phyloP scores from a whole-genome alignment of 2,797 vertebrate genomes.

The Etheostoma perlongum region DNA sequence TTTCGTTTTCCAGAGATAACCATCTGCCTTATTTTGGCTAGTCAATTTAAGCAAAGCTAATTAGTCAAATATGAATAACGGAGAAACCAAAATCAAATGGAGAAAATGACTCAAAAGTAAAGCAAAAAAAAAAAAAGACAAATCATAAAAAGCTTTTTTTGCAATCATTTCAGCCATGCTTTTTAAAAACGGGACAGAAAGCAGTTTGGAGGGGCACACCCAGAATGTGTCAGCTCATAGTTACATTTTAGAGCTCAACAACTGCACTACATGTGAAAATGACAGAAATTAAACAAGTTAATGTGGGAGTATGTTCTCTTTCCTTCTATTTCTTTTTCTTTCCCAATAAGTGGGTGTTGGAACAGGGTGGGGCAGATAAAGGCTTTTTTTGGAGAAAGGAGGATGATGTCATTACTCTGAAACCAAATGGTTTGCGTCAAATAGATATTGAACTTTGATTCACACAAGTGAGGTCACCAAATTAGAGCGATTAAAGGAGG shows the following conservation, averaged over 20 bases:
- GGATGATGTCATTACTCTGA: conserved; percentile 57
- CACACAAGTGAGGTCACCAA: conserved; percentile 68
- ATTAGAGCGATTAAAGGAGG: conserved; percentile 80
- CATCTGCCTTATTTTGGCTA: conserved; percentile 54
- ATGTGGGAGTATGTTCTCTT: conserved; percentile 81
- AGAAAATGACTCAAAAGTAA: conserved; percentile 64
- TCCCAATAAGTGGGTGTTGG: conserved; percentile 56
- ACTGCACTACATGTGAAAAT: conserved; percentile 81
- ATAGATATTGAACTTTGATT: conserved; percentile 51
- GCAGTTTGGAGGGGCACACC: conserved; percentile 84
- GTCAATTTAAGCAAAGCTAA: conserved; percentile 68
- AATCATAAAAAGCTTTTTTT: conserved; percentile 81
- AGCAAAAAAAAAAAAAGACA: conserved; percentile 54
- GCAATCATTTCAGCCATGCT: conserved; percentile 87
- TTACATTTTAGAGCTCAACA: conserved; percentile 78
- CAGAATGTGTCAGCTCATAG: conserved; percentile 88
- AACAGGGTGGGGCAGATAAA: conserved; percentile 38
- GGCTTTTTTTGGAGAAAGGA: conserved; percentile 25
- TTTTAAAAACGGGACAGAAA: conserved; percentile 74
- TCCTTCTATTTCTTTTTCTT: conserved; percentile 85
- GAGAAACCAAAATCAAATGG: conserved; percentile 64
- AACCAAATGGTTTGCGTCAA: conserved; percentile 68
- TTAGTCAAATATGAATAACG: conserved; percentile 72
- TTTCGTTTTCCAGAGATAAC: conserved; percentile 64
- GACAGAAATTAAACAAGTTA: conserved; percentile 84